These are phyloP conservation scores for Brachionichthys hirsutus DNA, from an alignment of 2,113 vertebrate species.

Conservation along the genomic window DNA sequence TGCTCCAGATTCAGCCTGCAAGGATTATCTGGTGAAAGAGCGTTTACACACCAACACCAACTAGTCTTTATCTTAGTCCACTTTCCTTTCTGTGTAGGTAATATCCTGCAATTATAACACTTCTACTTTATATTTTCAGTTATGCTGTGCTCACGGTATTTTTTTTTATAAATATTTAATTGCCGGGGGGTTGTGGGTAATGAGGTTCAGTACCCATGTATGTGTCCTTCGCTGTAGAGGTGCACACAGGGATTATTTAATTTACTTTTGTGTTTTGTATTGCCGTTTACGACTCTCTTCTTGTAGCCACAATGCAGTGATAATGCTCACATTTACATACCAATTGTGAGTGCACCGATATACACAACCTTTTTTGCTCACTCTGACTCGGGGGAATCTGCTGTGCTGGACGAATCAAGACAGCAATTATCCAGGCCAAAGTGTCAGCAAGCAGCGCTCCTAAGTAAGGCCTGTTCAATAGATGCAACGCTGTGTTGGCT, in stretches of 20 bases:
- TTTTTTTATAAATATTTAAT: no score
- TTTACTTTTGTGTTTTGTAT: slow-evolving; percentile 30
- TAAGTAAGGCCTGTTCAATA: slow-evolving; percentile 40
- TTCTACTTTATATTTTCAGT: no score
- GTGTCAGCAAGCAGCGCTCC: slow-evolving; percentile 41
- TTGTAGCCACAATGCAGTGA: not conserved
- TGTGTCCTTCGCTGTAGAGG: no score
- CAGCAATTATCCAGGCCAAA: slow-evolving; percentile 63
- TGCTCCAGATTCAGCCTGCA: no score
- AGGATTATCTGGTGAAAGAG: no score
- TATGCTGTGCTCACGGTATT: no score
- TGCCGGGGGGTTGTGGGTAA: no score
- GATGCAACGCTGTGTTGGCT: slow-evolving; percentile 34
- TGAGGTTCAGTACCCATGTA: no score
- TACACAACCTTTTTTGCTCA: slow-evolving; percentile 27
- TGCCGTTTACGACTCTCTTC: slow-evolving; percentile 8
- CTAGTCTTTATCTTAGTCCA: no score
- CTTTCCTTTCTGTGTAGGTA: no score
- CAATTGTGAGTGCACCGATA: slow-evolving; percentile 18
- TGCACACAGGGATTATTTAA: slow-evolving; percentile 15
- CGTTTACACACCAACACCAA: no score
- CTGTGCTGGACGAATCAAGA: slow-evolving; percentile 51
- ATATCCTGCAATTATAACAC: no score
- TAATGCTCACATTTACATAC: not conserved
- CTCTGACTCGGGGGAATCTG: slow-evolving; percentile 52